Conservation (phyloP, 2,113 vertebrate species). For the Balaeniceps rex region DNA sequence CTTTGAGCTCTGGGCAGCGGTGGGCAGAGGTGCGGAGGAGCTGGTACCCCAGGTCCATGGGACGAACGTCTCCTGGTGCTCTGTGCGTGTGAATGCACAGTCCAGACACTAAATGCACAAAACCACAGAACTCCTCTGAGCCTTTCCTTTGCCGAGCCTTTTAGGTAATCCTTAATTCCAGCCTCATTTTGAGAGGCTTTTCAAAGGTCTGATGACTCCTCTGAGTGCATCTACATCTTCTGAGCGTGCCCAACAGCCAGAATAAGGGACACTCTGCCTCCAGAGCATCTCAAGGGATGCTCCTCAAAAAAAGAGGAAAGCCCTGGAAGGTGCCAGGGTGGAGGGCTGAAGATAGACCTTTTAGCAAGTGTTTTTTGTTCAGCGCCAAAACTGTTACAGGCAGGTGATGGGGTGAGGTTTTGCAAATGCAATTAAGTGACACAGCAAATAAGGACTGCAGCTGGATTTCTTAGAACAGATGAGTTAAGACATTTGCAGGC, state of each 20-base stretch:
- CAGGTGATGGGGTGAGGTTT: neutral
- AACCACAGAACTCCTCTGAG: neutral
- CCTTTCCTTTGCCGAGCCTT: neutral
- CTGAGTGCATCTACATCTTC: neutral
- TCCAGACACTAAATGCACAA: too few species aligned
- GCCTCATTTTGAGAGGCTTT: neutral
- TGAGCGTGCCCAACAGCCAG: fast-evolving
- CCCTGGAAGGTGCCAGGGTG: neutral
- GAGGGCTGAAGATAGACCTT: neutral
- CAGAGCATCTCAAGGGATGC: neutral
- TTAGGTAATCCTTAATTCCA: neutral
- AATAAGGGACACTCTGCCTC: neutral
- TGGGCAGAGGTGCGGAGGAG: neutral
- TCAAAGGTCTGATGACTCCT: neutral
- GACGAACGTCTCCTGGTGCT: neutral
- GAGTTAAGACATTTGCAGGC: neutral
- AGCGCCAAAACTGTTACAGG: fast-evolving
- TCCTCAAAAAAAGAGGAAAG: neutral
- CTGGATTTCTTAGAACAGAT: neutral
- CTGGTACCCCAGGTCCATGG: neutral
- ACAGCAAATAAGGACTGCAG: neutral
- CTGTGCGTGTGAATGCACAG: fast-evolving
- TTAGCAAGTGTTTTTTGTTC: neutral
- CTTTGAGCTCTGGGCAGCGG: too few species aligned
- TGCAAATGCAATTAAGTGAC: neutral